These are phyloP conservation scores for Lasioglossum zephyrum DNA, from an alignment of 2,888 invertebrate species.

Conservation along the genomic window DNA sequence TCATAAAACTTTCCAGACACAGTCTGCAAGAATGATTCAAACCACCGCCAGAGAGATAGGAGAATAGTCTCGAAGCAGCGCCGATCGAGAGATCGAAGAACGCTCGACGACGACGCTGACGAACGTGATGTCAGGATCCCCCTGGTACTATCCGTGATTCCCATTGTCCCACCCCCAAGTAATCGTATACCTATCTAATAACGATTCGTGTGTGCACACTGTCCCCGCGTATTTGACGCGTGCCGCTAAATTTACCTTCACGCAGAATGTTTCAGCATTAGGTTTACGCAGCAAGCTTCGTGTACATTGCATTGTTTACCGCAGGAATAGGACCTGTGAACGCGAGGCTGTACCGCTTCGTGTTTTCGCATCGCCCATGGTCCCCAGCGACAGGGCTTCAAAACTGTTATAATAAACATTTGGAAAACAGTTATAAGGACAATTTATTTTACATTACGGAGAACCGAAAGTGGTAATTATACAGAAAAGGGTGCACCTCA, in stretches of 20 bases:
- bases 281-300: conserved; percentile 57
- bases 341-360: conserved; percentile 30
- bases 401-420: neutral
- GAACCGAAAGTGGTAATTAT: neutral
- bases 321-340: conserved; percentile 57
- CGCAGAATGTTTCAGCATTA: conserved; percentile 67
- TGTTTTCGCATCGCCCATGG: conserved; percentile 2
- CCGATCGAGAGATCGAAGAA: conserved; percentile 41
- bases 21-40: conserved; percentile 13
- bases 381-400: neutral
- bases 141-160: conserved; percentile 25
- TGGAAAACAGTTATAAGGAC: neutral
- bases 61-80: conserved; percentile 20
- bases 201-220: conserved; percentile 63
- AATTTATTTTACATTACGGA: neutral
- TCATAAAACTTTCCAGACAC: conserved; percentile 13
- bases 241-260: conserved; percentile 64
- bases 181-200: conserved; percentile 63
- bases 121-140: conserved; percentile 39
- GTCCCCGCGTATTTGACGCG: conserved; percentile 52
- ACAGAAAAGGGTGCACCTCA: no score
- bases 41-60: neutral
- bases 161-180: conserved; percentile 17
- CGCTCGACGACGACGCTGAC: conserved; percentile 44
- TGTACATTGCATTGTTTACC: conserved; percentile 53